Evolutionary conservation across 2,113 vertebrate genomes (phyloP), one percentile per base, ranked within the genome.

Genomic region (Datnioides undecimradiatus): DNA sequence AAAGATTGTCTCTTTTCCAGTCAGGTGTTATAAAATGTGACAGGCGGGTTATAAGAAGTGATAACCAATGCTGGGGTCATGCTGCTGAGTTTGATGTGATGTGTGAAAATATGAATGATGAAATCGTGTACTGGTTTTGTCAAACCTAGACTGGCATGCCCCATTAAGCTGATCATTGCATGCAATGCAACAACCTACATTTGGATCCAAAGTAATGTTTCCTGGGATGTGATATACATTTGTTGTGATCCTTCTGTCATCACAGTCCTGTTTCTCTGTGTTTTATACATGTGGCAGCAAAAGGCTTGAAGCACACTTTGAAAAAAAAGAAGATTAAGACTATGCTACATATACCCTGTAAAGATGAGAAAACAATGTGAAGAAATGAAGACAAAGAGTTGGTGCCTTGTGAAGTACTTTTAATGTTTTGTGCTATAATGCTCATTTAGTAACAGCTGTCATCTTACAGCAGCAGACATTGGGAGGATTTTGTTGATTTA

Each of bases 401-500:
- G n/a, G n/a, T n/a, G n/a, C 19, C 9, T 54, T 74, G 38, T 46
- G n/a, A 60, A 19, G 12, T 25, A 17, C 5, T 40, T 27, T 73
- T 67, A 31, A 25, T 9, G 10, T 14, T 23, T 51, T 13, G 2
- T 45, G 13, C 12, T 48, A 17, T 27, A 34, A 19, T 16, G 13
- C 8, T 49, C 12, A 46, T 14, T 55, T 1, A 68, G 40, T 13
- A n/a, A 66, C 31, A 79, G 49, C 38, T 77, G 29, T 58, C 49
- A 31, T 46, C 33, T 55, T 49, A 31, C 6, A 73, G 29, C 34
- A 34, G 23, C n/a, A 79, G 10, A 48, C 5, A 45, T 33, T 38
- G 13, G n/a, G 48, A 40, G 62, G 29, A n/a, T 73, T 67, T 51
- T 62, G 25, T 58, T 67, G 31, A 41, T 71, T 60, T 19, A 29